Base-by-base conservation (phyloP, 1,140 invertebrate genomes). In the Apis laboriosa region DNA sequence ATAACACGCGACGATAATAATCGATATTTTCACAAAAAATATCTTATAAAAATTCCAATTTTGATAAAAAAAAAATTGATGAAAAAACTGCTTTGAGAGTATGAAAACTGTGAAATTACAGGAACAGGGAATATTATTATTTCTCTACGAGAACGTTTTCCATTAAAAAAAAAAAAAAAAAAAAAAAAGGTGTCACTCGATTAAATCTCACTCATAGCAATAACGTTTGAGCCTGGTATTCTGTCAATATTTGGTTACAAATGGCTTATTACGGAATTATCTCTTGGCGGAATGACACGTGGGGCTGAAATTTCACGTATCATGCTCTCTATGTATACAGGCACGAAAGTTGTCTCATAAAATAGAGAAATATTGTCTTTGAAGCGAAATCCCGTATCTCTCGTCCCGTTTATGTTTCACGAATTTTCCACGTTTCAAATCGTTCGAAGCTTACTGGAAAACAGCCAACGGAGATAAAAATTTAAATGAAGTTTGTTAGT, bases 401-500 rank as follows among this genome's bases (percentile, higher is more conserved):
- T 67, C 64, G 21, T 68, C 21, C 24, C 55, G 64, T 77, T 70
- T 82, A 66, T 77, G 24, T 61, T 12, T 24, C 49, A 24, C 80
- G 80, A 82, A 77, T 82, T 61, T 13, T 77, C 34, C 80, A 49
- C 73, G 74, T 77, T 77, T 77, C 64, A 55, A 68, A 77, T 70
- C 80, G 80, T 60, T 77, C 73, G 74, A 53, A 21, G 51, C 73
- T 53, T 17, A 60, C 56, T 82, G 80, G 80, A 82, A 49, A 34
- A 34, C 17, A 28, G 74, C 80, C 80, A 82, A 68, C 49, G 56
- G 74, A 77, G 80, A 82, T 82, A 82, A 77, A 82, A 82, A 82
- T 82, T 82, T 82, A 82, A 82, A 82, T 82, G 64, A 77, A 82
- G 80, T 82, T 82, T 77, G 80, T 82, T 82, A 77, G 80, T 82